Evolutionary conservation across 2,888 invertebrate species (phyloP).

Genomic region (Gryllus longicercus): DNA sequence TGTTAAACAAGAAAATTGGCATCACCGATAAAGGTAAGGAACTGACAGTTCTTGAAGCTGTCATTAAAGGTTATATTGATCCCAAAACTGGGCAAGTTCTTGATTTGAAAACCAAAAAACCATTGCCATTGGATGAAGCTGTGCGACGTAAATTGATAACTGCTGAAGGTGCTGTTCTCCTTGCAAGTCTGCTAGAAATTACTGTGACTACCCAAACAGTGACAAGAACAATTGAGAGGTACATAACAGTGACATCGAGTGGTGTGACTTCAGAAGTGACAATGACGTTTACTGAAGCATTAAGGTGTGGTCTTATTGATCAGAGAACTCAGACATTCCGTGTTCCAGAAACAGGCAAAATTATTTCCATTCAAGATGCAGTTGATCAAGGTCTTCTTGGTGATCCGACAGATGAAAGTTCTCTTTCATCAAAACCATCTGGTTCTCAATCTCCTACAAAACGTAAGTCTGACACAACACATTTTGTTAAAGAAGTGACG

Average conservation of each 20-base stretch:
- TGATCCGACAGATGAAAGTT: neutral
- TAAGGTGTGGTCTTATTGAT: conserved; percentile 74
- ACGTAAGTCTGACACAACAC: neutral
- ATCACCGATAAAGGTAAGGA: conserved; percentile 73
- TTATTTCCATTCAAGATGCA: conserved; percentile 46
- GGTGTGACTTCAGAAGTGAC: conserved; percentile 48
- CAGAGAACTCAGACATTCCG: conserved; percentile 68
- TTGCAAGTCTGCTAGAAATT: conserved; percentile 81
- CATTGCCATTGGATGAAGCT: conserved; percentile 79
- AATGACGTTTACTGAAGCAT: conserved; percentile 74
- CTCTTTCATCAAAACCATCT: neutral
- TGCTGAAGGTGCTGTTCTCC: conserved; percentile 79
- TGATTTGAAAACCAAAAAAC: conserved; percentile 66
- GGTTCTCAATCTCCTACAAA: neutral
- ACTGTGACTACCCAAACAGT: conserved; percentile 84
- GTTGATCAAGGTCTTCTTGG: conserved; percentile 41
- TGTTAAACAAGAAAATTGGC: conserved; percentile 78
- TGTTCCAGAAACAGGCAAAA: conserved; percentile 46
- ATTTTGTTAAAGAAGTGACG: neutral
- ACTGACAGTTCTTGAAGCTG: conserved; percentile 81
- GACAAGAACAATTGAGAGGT: conserved; percentile 76
- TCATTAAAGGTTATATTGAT: conserved; percentile 80
- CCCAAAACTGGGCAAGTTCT: conserved; percentile 82
- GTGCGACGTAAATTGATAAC: conserved; percentile 81
- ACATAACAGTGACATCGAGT: conserved; percentile 71